These are phyloP conservation scores for Nerophis lumbriciformis DNA, from an alignment of 2,113 vertebrate species.

Conservation along the genomic window DNA sequence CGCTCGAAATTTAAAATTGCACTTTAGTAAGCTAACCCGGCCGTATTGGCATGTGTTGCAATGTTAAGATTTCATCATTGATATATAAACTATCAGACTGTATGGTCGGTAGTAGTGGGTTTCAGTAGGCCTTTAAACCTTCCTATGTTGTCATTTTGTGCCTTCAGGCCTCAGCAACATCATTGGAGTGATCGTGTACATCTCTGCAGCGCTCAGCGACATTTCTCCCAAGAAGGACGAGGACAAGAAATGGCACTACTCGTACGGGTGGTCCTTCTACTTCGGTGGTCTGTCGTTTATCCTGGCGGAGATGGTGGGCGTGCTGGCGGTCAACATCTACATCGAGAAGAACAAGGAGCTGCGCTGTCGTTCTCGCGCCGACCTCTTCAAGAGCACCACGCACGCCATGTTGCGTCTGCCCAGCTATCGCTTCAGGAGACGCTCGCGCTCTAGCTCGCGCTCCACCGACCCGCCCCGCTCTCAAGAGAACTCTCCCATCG, in stretches of 20 bases:
- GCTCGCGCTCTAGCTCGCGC: conserved; percentile 81
- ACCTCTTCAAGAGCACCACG: conserved; percentile 78
- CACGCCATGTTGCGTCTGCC: conserved; percentile 85
- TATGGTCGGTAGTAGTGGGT: no score
- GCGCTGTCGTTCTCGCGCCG: conserved; percentile 84
- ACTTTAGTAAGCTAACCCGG: no score
- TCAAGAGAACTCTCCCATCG: conserved; percentile 67
- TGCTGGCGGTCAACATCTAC: conserved; percentile 89
- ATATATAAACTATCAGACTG: no score
- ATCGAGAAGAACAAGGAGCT: conserved; percentile 90
- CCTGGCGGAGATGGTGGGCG: conserved; percentile 90
- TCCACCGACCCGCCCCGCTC: conserved; percentile 83
- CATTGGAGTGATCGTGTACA: conserved; percentile 94
- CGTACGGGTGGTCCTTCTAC: conserved; percentile 93
- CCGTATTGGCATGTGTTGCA: no score
- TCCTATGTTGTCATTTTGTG: no score
- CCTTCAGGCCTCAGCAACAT: conserved; percentile 87
- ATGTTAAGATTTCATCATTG: no score
- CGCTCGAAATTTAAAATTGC: no score
- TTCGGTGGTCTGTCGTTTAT: conserved; percentile 92
- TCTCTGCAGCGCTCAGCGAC: conserved; percentile 88
- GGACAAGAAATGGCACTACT: conserved; percentile 91
- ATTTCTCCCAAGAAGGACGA: conserved; percentile 87
- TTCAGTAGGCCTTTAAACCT: no score
- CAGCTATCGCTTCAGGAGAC: conserved; percentile 85